A percentile compares a stretch with the other conserved stretches of the same genome.
Conservation (phyloP, 2,113 vertebrate species). For the Pachycephala philippinensis region DNA sequence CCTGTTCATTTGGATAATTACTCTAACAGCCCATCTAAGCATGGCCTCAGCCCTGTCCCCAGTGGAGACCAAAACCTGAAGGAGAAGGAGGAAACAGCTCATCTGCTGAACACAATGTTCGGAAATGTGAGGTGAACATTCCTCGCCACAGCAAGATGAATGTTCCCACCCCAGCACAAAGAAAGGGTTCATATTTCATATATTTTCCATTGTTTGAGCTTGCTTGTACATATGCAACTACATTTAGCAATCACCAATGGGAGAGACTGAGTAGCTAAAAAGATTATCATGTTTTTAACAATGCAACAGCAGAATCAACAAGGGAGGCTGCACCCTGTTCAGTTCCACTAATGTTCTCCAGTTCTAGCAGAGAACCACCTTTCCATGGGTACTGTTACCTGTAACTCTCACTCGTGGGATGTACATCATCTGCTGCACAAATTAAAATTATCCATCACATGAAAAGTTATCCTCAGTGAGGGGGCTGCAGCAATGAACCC, state of each 20-base stretch:
- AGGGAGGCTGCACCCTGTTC: not conserved
- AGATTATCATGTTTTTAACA: not conserved
- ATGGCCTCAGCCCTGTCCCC: not conserved
- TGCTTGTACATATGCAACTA: not conserved
- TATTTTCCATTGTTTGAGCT: constrained; percentile 37
- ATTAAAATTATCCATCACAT: not conserved
- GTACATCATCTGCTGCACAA: not conserved
- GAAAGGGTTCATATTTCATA: not conserved
- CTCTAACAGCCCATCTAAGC: constrained; percentile 15
- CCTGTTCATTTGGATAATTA: not conserved
- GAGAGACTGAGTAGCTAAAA: not conserved
- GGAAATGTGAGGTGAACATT: constrained; percentile 41
- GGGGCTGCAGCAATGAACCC: not conserved
- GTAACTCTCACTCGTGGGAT: not conserved
- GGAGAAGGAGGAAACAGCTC: constrained; percentile 23
- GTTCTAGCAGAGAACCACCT: not conserved
- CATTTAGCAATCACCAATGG: not conserved
- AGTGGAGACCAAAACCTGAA: not conserved
- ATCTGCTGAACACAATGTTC: constrained; percentile 52
- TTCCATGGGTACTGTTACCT: not conserved
- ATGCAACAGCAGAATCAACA: not conserved
- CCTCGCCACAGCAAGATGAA: not conserved
- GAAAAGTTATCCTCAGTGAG: not conserved
- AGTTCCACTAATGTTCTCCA: not conserved
- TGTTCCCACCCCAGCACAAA: constrained; percentile 5